Conservation (phyloP, 2,888 invertebrate genomes). For the Amphipyra tragopoginis region DNA sequence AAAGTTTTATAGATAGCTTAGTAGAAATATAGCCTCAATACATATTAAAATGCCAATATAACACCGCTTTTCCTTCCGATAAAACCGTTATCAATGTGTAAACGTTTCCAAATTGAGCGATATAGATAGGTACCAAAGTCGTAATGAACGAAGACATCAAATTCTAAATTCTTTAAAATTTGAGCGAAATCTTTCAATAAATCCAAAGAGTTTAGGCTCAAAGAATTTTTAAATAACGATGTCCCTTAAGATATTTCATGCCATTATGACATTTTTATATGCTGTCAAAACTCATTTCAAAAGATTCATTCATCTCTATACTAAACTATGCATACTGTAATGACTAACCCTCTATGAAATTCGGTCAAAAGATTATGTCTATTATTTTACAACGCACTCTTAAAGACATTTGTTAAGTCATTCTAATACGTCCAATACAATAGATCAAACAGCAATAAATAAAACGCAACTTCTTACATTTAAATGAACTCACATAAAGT, state of each 20-base stretch:
- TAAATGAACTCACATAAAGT: constrained; percentile 37
- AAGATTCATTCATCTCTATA: neutral
- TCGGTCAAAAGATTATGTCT: constrained; percentile 12
- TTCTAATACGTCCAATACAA: constrained; percentile 9
- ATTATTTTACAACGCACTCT: constrained; percentile 19
- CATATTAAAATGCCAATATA: too few species aligned
- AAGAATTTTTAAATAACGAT: too few species aligned
- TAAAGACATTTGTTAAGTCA: constrained; percentile 4
- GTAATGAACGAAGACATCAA: too few species aligned
- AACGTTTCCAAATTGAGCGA: too few species aligned
- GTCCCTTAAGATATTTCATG: neutral
- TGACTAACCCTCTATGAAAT: constrained; percentile 8
- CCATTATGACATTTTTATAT: neutral
- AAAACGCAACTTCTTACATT: constrained; percentile 35
- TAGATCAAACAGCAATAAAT: constrained; percentile 33
- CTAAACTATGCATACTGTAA: constrained; percentile 13
- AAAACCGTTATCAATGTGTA: too few species aligned
- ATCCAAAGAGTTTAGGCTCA: too few species aligned
- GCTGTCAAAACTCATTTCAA: neutral
- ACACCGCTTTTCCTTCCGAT: too few species aligned
- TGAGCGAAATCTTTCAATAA: too few species aligned
- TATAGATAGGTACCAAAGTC: too few species aligned
- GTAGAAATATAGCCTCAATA: too few species aligned
- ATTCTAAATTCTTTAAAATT: too few species aligned
- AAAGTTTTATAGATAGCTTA: neutral